These are phyloP conservation scores for Zaprionus lineosus DNA, from an alignment of 2,888 invertebrate genomes.

Conservation along the genomic window DNA sequence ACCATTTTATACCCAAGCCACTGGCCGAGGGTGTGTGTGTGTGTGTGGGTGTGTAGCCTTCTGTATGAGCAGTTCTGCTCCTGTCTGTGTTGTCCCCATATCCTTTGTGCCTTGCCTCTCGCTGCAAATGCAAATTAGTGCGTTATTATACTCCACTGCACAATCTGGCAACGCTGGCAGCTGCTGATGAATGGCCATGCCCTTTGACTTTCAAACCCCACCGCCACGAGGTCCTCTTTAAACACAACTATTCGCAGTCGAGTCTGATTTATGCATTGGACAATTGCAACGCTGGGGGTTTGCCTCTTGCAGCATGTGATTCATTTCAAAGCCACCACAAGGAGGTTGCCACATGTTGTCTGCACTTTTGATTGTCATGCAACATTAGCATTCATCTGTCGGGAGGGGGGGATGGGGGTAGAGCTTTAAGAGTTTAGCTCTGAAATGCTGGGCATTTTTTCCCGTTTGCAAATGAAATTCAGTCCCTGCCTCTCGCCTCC, in stretches of 20 bases:
- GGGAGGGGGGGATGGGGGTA: too few species aligned
- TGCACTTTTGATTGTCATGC: constrained; percentile 18
- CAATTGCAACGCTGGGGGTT: constrained; percentile 17
- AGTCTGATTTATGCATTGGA: constrained; percentile 64
- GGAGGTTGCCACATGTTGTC: constrained; percentile 22
- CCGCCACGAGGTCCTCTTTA: too few species aligned
- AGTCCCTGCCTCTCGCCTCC: too few species aligned
- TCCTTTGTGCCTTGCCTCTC: constrained; percentile 30
- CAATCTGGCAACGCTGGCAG: constrained; percentile 49
- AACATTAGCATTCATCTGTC: constrained; percentile 11
- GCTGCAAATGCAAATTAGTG: constrained; percentile 72
- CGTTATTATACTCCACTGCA: constrained; percentile 62
- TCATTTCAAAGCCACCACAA: constrained; percentile 17
- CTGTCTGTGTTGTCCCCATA: constrained; percentile 8
- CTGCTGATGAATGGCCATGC: constrained; percentile 51
- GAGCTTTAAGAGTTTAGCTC: too few species aligned
- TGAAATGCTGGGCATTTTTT: too few species aligned
- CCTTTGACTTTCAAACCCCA: constrained; percentile 37
- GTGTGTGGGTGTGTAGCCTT: too few species aligned
- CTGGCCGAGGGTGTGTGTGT: too few species aligned
- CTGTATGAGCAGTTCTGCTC: too few species aligned
- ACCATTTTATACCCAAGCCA: constrained; percentile 37
- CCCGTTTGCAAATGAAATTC: too few species aligned
- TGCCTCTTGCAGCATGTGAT: constrained; percentile 34
- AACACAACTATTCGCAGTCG: constrained; percentile 59